A percentile compares a stretch with the other conserved stretches of the same genome.
phyloP scores from a whole-genome alignment of 2,888 invertebrate species.

The Phengaris alcon region DNA sequence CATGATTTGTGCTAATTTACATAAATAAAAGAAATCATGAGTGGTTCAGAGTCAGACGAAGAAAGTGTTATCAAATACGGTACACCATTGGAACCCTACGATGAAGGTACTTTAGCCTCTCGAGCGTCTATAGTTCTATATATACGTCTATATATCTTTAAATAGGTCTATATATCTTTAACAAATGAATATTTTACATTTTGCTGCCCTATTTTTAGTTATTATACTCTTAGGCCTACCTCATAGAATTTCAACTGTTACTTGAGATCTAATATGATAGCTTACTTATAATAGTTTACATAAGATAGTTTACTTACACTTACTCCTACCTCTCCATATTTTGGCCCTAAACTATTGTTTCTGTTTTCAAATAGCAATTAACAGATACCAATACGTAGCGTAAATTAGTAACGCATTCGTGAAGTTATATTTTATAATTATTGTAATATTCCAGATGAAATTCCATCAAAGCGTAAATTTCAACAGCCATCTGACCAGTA shows the following conservation, averaged over 20 bases:
- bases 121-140: too few relatives aligned
- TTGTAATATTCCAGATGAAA: conserved; percentile 79
- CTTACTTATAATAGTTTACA: too few relatives aligned
- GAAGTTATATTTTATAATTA: not conserved
- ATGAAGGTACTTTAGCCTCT: conserved; percentile 83
- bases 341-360: too few relatives aligned
- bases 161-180: too few relatives aligned
- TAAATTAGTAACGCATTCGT: not conserved
- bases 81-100: conserved; percentile 87
- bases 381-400: too few relatives aligned
- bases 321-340: too few relatives aligned
- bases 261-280: not conserved
- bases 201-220: not conserved
- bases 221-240: not conserved
- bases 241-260: not conserved
- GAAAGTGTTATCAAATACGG: conserved; percentile 88
- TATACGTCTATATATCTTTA: too few relatives aligned
- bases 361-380: too few relatives aligned
- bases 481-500: conserved; percentile 88
- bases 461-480: conserved; percentile 89
- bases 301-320: too few relatives aligned
- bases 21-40: conserved; percentile 46
- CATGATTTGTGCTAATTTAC: not conserved
- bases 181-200: not conserved
- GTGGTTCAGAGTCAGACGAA: conserved; percentile 74